These are phyloP conservation scores for Camelus dromedarius DNA, from an alignment of 2,113 vertebrate genomes.

Conservation along the genomic window DNA sequence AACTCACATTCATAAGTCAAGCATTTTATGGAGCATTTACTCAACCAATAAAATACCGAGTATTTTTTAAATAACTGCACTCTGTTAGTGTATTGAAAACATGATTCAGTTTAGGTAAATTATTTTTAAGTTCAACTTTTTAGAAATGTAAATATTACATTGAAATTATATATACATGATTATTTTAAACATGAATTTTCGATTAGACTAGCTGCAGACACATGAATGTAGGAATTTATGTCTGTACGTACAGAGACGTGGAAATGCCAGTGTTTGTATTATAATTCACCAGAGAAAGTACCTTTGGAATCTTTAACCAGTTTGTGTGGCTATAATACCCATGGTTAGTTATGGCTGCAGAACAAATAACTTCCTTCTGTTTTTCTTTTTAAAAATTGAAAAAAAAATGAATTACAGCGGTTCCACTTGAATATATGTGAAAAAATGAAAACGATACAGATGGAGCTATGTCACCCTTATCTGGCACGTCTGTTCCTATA, in stretches of 20 bases:
- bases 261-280: neutral
- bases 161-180: conserved; percentile 7
- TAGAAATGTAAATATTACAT: conserved; percentile 46
- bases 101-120: neutral
- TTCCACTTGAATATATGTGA: neutral
- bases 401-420: neutral
- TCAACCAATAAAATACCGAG: conserved; percentile 8
- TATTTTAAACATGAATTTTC: conserved; percentile 42
- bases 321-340: neutral
- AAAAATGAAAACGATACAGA: neutral
- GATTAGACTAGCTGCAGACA: neutral
- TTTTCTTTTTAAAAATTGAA: conserved; percentile 31
- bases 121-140: conserved; percentile 27
- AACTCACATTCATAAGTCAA: conserved; percentile 49
- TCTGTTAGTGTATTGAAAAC: conserved; percentile 24
- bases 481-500: neutral
- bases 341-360: neutral
- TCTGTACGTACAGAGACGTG: neutral
- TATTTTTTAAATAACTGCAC: conserved; percentile 44
- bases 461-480: neutral
- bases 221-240: too few species aligned
- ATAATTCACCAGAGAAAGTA: conserved; percentile 23
- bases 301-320: neutral
- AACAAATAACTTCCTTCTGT: neutral
- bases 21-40: conserved; percentile 4